Evolutionary conservation across 2,797 vertebrate species (phyloP).

Genomic region (Sciaenops ocellatus): DNA sequence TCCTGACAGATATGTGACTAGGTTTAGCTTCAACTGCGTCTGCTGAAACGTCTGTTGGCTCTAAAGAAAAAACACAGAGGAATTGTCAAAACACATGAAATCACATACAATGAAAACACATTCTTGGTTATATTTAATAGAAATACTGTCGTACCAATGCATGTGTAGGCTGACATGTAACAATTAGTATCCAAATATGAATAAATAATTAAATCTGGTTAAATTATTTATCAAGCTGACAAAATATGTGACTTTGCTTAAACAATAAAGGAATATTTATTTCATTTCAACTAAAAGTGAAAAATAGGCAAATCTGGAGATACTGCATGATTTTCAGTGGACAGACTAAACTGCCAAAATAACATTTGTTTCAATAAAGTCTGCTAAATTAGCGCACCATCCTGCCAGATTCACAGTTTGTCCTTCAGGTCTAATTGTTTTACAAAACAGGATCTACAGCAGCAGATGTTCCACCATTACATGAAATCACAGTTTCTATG

Average conservation of each 20-base stretch:
- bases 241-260: not conserved
- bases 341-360: not conserved
- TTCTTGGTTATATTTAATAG: not conserved
- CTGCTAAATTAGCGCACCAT: not conserved
- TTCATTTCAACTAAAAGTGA: not conserved
- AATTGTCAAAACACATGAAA: not conserved
- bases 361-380: not conserved
- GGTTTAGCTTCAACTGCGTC: conserved; percentile 76
- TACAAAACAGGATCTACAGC: not conserved
- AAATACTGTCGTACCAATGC: too few species aligned
- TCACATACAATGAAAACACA: not conserved
- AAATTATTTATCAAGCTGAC: not conserved
- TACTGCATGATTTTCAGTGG: not conserved
- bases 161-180: too few species aligned
- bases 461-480: not conserved
- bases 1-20: conserved; percentile 72
- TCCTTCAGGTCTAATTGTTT: not conserved
- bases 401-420: not conserved
- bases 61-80: conserved; percentile 62
- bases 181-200: not conserved
- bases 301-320: not conserved
- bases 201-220: not conserved
- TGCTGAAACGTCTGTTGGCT: conserved; percentile 70
- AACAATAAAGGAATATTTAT: not conserved
- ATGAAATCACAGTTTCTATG: conserved; percentile 5